Base-by-base conservation (phyloP, 92 coral and sea anemone genomes). In the Phenganax stokvisi region DNA sequence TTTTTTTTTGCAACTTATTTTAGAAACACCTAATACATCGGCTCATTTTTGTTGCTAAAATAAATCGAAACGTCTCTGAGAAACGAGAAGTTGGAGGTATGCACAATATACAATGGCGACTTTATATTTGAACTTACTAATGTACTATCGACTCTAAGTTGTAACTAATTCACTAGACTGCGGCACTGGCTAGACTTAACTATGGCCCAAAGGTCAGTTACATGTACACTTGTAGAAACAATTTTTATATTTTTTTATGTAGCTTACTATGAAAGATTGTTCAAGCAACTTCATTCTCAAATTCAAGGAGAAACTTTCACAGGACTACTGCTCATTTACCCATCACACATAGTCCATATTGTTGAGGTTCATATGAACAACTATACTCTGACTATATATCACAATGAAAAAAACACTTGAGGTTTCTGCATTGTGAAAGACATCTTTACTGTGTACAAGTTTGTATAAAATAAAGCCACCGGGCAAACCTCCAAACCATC, bases 1-100 rank as follows among this genome's bases (percentile, higher is more conserved):
- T 73, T 68, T 51, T 52, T 81, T 85, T 25, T 81, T 10, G 47
- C 51, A 25, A 15, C 17, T 79, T 62, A 6, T 4, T 60, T 4
- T 79, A 96, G 99, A 96, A 96, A 87, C 97, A 90, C 85, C 99
- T 96, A 61, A 92, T 92, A 56, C 99, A 96, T 83, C 92, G 99
- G 9, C 80, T 96, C 10, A 91, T 92, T 54, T 96, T 88, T 75
- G 86, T 96, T 54, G 89, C 92, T 9, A 96, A 96, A 79, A 92
- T 96, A 68, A 89, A 89, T 51, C 89, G 85, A 74, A 93, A 89
- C 17, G 89, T 96, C 6, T 77, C 89, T 17, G 99, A 96, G 13
- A 90, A 92, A 71, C 86, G 91, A 83, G 99, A 92, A 53, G 85
- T 96, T 64, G 99, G 99, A 86, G 99, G 99, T 92, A 69, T 37